phyloP scores from a whole-genome alignment of 2,113 vertebrate genomes.

The Anarrhichthys ocellatus region DNA sequence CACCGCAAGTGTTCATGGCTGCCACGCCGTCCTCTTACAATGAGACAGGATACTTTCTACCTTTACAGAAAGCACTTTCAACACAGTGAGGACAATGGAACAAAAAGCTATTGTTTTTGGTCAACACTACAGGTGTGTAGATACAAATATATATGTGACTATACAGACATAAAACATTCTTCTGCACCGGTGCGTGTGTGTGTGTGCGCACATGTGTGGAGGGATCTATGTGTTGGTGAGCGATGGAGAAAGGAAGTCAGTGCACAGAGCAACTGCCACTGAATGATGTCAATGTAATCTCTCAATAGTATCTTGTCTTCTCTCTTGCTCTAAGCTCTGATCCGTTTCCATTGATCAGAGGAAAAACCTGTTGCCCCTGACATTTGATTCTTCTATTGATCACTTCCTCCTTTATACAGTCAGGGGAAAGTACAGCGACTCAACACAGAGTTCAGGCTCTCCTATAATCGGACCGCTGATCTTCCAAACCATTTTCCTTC shows the following conservation, averaged over 20 bases:
- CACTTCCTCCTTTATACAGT: slow-evolving; percentile 86
- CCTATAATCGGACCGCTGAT: slow-evolving; percentile 71
- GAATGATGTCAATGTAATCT: slow-evolving; percentile 82
- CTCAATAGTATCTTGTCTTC: slow-evolving; percentile 83
- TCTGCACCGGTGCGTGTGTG: slow-evolving; percentile 3
- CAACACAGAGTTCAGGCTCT: slow-evolving; percentile 66
- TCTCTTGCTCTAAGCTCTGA: slow-evolving; percentile 80
- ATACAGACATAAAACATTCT: neutral
- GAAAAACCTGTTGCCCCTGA: slow-evolving; percentile 84
- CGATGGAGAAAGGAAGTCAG: slow-evolving; percentile 45
- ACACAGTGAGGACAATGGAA: slow-evolving; percentile 20
- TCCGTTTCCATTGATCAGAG: slow-evolving; percentile 86
- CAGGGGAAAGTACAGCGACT: slow-evolving; percentile 77
- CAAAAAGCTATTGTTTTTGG: slow-evolving; percentile 19
- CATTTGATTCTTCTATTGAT: slow-evolving; percentile 85
- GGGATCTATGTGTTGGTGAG: slow-evolving; percentile 23
- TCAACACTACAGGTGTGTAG: neutral
- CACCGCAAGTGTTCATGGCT: slow-evolving; percentile 12
- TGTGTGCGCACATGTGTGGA: neutral
- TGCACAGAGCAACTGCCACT: slow-evolving; percentile 63
- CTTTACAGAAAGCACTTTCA: neutral
- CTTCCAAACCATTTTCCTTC: slow-evolving; percentile 41
- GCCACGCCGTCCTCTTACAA: slow-evolving; percentile 9
- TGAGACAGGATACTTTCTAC: neutral
- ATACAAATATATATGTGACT: neutral